These are phyloP conservation scores for Schizotus pectinicornis DNA, from an alignment of 2,888 invertebrate species.

Conservation along the genomic window DNA sequence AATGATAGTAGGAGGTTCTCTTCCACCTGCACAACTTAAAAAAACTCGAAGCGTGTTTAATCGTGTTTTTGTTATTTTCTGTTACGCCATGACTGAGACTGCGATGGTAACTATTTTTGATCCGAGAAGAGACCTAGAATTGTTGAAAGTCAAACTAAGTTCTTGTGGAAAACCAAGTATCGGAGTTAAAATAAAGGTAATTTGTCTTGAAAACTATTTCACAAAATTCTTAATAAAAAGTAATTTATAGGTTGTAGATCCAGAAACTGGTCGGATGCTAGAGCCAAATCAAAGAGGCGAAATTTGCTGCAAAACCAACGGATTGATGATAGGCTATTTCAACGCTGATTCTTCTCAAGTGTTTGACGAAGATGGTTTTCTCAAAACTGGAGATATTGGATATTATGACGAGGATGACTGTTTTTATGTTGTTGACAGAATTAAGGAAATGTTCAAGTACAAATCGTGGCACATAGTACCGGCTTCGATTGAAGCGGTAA, in stretches of 20 bases:
- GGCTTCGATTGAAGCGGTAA: conserved; percentile 39
- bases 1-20: too few relatives aligned
- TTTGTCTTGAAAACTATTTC: not conserved
- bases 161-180: conserved; percentile 24
- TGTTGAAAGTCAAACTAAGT: not conserved
- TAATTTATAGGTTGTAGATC: conserved; percentile 2
- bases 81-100: not conserved
- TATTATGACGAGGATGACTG: conserved; percentile 46
- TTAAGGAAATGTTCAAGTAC: conserved; percentile 49
- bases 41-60: too few relatives aligned
- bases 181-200: conserved; percentile 22
- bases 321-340: conserved; percentile 57
- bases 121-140: not conserved
- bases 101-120: not conserved
- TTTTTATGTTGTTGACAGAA: conserved; percentile 43
- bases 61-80: too few relatives aligned
- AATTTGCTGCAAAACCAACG: conserved; percentile 57
- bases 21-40: too few relatives aligned
- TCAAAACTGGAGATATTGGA: conserved; percentile 46
- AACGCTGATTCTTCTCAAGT: conserved; percentile 21
- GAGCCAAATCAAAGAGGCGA: conserved; percentile 61
- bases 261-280: conserved; percentile 55
- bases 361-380: conserved; percentile 43
- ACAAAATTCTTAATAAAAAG: not conserved
- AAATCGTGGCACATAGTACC: conserved; percentile 48